Evolutionary conservation across 2,797 vertebrate genomes (phyloP).

Genomic region (Fratercula arctica): DNA sequence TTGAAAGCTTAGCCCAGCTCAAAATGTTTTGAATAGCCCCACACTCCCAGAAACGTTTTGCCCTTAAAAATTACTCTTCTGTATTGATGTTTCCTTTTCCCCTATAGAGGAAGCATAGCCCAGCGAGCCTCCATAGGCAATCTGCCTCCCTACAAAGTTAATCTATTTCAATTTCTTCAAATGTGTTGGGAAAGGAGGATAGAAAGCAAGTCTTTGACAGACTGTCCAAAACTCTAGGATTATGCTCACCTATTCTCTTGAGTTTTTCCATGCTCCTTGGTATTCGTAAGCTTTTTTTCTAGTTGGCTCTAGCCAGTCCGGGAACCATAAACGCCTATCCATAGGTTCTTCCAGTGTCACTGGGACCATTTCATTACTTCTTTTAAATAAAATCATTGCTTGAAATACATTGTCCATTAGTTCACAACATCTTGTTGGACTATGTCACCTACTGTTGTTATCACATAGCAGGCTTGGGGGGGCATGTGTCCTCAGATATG

Average conservation of each 20-base stretch:
- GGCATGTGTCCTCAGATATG: neutral
- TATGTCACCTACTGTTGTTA: neutral
- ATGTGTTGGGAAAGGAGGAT: neutral
- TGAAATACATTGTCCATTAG: neutral
- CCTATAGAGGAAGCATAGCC: neutral
- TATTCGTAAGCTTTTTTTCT: neutral
- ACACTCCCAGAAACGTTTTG: fast-evolving
- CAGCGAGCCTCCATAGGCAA: neutral
- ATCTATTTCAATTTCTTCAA: neutral
- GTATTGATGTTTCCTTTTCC: neutral
- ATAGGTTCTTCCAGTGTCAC: neutral
- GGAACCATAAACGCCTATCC: neutral
- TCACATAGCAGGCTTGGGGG: neutral
- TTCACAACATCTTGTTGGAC: neutral
- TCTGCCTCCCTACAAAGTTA: neutral
- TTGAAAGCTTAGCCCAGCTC: neutral
- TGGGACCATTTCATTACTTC: neutral
- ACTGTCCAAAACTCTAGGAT: neutral
- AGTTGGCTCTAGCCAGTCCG: neutral
- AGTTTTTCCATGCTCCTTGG: neutral
- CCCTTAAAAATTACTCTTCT: neutral
- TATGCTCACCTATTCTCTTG: neutral
- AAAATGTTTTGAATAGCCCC: neutral
- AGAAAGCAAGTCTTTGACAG: neutral
- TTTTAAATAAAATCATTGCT: neutral